Evolutionary conservation across 2,113 vertebrate species (phyloP).

Genomic region (Protomyctophum bolini): DNA sequence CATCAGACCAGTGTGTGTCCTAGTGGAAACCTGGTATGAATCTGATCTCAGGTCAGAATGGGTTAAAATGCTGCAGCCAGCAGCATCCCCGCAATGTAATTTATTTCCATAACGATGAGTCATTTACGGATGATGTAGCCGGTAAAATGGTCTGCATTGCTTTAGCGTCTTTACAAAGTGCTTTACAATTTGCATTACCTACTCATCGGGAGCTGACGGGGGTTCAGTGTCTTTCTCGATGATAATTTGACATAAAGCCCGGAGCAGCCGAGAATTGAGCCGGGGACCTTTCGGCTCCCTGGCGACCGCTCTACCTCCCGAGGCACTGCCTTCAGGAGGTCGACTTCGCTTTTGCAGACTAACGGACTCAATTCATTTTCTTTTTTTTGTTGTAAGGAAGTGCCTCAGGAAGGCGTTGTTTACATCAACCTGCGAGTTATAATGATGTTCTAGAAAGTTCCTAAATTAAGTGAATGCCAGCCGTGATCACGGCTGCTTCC

Average conservation of each 20-base stretch:
- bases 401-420: slow-evolving; percentile 54
- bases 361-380: slow-evolving; percentile 51
- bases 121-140: slow-evolving; percentile 52
- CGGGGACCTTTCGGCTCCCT: too few relatives aligned
- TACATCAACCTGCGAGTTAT: slow-evolving; percentile 35
- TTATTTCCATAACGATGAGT: slow-evolving; percentile 54
- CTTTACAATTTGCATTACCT: too few relatives aligned
- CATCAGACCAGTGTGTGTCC: too few relatives aligned
- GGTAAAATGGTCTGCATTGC: slow-evolving; percentile 33
- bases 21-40: too few relatives aligned
- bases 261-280: too few relatives aligned
- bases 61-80: slow-evolving; percentile 37
- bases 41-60: too few relatives aligned
- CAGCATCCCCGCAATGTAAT: slow-evolving; percentile 45
- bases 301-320: too few relatives aligned
- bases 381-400: slow-evolving; percentile 31
- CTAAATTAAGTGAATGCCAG: slow-evolving; percentile 56
- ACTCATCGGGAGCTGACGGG: too few relatives aligned
- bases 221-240: too few relatives aligned
- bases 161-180: too few relatives aligned
- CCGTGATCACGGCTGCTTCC: slow-evolving; percentile 51
- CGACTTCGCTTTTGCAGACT: slow-evolving; percentile 43
- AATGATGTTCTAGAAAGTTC: not conserved
- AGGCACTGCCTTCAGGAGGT: slow-evolving; percentile 29
- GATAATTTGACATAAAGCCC: too few relatives aligned